phyloP scores from a whole-genome alignment of 2,113 vertebrate species.

The Pygoscelis adeliae region DNA sequence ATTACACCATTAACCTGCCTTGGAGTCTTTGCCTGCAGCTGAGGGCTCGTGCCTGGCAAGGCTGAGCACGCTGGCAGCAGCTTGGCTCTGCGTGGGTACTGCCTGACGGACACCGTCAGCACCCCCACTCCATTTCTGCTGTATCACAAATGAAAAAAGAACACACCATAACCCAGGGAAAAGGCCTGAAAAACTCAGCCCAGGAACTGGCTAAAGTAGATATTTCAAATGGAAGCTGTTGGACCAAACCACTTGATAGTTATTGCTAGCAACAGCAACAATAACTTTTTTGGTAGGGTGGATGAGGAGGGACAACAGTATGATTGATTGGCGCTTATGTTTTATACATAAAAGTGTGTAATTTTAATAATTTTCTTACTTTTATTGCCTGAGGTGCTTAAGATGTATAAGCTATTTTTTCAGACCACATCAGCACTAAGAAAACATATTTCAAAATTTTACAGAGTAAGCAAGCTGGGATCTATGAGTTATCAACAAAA shows the following conservation, averaged over 20 bases:
- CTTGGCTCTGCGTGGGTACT: neutral
- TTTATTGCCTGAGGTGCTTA: neutral
- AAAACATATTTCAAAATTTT: slow-evolving; percentile 4
- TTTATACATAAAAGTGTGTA: neutral
- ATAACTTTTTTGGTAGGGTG: neutral
- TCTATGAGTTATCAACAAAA: neutral
- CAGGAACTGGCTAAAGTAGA: neutral
- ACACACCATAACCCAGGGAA: neutral
- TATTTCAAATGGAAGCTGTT: neutral
- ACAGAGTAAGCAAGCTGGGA: neutral
- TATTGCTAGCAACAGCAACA: neutral
- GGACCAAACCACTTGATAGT: neutral
- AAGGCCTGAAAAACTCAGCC: neutral
- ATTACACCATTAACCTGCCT: too few relatives aligned
- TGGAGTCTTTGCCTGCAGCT: neutral
- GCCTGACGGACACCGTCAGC: fast-evolving
- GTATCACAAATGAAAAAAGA: neutral
- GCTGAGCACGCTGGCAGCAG: neutral
- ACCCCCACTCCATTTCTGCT: neutral
- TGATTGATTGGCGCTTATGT: neutral
- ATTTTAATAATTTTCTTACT: neutral
- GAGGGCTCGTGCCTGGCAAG: fast-evolving
- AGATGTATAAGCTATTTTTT: neutral
- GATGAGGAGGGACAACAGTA: neutral
- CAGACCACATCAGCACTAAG: neutral